A percentile compares a stretch with the other conserved stretches of the same genome.
phyloP scores from a whole-genome alignment of 2,113 vertebrate genomes.

The Carassius gibelio region DNA sequence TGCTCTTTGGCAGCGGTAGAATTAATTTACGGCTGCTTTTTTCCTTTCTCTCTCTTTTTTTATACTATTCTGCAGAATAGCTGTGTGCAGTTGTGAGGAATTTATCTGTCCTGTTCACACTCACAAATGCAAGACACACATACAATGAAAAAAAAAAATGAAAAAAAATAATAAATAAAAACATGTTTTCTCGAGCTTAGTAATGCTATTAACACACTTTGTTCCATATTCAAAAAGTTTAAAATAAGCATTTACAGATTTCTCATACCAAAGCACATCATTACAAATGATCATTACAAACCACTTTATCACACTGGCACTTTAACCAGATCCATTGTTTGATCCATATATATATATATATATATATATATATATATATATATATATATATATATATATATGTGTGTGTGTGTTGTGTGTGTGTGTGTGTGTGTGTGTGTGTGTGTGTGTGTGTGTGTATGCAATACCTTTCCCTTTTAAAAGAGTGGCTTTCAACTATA shows the following conservation, averaged over 20 bases:
- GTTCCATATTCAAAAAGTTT: background rate
- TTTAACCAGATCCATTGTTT: background rate
- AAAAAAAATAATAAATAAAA: no score
- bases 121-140: conserved; percentile 59
- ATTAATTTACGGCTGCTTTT: conserved; percentile 62
- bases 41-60: conserved; percentile 22
- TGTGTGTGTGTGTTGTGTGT: no score
- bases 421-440: no score
- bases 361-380: no score
- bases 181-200: background rate
- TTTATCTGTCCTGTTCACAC: conserved; percentile 69
- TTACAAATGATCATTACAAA: background rate
- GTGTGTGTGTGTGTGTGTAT: no score
- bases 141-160: background rate
- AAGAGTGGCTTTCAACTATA: background rate
- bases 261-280: background rate
- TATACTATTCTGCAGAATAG: conserved; percentile 50
- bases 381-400: no score
- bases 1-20: conserved; percentile 72
- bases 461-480: no score
- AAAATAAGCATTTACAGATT: background rate
- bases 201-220: background rate
- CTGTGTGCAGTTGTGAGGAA: conserved; percentile 51
- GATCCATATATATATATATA: no score
- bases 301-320: background rate